Evolutionary conservation across 1,140 invertebrate species (phyloP).

Genomic region (Harlomillsia oculata): DNA sequence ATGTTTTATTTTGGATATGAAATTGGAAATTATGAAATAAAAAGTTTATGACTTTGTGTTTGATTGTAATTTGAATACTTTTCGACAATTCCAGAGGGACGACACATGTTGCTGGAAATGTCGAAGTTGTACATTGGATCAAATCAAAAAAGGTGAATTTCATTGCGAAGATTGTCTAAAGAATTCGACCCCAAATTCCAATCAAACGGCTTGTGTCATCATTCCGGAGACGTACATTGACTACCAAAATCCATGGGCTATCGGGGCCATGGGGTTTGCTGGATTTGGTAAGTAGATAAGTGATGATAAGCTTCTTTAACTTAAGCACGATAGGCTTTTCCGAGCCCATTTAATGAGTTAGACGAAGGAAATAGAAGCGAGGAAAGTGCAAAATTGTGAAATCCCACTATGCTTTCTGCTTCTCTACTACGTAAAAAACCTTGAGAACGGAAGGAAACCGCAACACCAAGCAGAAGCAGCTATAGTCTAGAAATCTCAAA

Average conservation of each 20-base stretch:
- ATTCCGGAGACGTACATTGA: conserved; percentile 49
- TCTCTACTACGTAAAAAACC: too few relatives aligned
- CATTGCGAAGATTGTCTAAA: conserved; percentile 51
- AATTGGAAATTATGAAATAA: neutral
- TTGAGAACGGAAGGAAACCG: too few relatives aligned
- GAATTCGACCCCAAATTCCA: conserved; percentile 42
- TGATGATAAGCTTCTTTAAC: too few relatives aligned
- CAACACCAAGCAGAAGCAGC: too few relatives aligned
- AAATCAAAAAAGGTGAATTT: conserved; percentile 51
- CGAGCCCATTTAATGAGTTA: too few relatives aligned
- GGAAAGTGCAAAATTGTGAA: too few relatives aligned
- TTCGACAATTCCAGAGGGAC: conserved; percentile 38
- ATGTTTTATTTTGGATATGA: neutral
- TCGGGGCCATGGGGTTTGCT: conserved; percentile 49
- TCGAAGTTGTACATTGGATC: conserved; percentile 50
- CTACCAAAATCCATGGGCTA: conserved; percentile 48
- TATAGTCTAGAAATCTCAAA: too few relatives aligned
- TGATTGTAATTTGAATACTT: neutral
- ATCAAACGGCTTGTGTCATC: conserved; percentile 42
- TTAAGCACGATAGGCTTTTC: too few relatives aligned
- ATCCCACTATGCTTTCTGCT: too few relatives aligned
- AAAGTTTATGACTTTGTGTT: neutral
- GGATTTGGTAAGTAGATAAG: conserved; percentile 40
- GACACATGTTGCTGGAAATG: conserved; percentile 55
- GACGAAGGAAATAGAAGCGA: too few relatives aligned